Evolutionary conservation across 2,113 vertebrate species (phyloP), one percentile per base, ranked within the genome.

Genomic region (Panthera uncia): DNA sequence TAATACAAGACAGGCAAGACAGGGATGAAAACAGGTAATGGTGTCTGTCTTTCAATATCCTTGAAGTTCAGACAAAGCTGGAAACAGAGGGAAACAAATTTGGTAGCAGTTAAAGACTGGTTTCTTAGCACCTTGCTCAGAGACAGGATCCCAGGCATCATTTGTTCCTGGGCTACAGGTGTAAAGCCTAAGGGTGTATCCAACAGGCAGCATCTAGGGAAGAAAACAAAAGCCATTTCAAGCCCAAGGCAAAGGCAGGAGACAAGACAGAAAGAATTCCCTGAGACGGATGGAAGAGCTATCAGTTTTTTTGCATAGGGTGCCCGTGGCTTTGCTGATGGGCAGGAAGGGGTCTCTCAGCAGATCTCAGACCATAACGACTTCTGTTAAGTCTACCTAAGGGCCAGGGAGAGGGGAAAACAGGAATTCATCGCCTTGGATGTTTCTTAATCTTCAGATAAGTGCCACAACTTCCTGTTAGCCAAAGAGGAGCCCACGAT

Each of bases 11-110:
- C 25, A 41, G 74, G 18, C 36, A 16, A 38, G 61, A 13, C 25
- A n/a, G 74, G 18, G 25, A 45, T 61, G 74, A 33, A 63, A n/a
- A 71, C 38, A 61, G 5, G 19, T n/a, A 68, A 45, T 0, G 55
- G 23, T 23, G 16, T 4, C 68, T 16, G 16, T 4, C 68, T 16
- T 36, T 76, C 50, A 16, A 11, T 1, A 15, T 7, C 23, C 21
- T 0, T 0, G 2, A 16, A 36, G 15, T 23, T 38, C 19, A 33
- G 50, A 80, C 2, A 7, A 55, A 50, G 81, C 29, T 33, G 33
- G 57, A 86, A 76, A 86, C 7, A 48, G 3, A 83, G 71, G 25
- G 57, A 16, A 45, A 52, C 41, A 7, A 15, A 25, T 16, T 19
- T 31, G 31, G 33, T 27, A 21, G 41, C 33, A 31, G 52, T 23